These are phyloP conservation scores for Drosophila cracens DNA, from an alignment of 2,888 invertebrate species.

Conservation along the genomic window DNA sequence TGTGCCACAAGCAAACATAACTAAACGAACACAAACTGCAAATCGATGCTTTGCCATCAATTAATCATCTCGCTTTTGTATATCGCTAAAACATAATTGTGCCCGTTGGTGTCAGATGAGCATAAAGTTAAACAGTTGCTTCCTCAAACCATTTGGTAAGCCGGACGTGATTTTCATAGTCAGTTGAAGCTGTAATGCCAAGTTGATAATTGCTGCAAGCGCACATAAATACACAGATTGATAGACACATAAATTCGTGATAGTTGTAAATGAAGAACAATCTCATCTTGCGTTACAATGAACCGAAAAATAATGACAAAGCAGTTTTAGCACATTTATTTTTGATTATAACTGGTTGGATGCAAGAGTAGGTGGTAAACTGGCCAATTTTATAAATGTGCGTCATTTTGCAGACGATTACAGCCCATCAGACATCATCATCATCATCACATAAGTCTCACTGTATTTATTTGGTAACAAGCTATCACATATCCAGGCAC, in stretches of 20 bases:
- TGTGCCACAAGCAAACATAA: constrained; percentile 45
- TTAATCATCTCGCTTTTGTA: not conserved
- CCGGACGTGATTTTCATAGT: not conserved
- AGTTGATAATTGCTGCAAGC: not conserved
- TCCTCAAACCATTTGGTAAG: not conserved
- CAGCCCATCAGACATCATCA: not conserved
- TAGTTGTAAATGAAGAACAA: not conserved
- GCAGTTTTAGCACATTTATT: not conserved
- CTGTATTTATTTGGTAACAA: not conserved
- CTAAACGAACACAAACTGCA: constrained; percentile 6
- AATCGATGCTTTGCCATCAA: not conserved
- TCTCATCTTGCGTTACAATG: not conserved
- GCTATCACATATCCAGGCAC: not conserved
- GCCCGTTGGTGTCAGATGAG: not conserved
- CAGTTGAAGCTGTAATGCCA: not conserved
- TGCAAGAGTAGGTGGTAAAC: not conserved
- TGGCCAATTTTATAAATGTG: not conserved
- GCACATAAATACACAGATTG: not conserved
- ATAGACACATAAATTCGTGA: not conserved
- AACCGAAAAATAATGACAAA: not conserved
- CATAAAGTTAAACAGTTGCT: not conserved
- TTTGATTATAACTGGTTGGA: not conserved
- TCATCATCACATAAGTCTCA: not conserved
- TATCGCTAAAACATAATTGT: not conserved
- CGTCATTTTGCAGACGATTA: not conserved